These are phyloP conservation scores for Thysanoteuthis rhombus DNA, from an alignment of 2,888 invertebrate species.

Conservation along the genomic window DNA sequence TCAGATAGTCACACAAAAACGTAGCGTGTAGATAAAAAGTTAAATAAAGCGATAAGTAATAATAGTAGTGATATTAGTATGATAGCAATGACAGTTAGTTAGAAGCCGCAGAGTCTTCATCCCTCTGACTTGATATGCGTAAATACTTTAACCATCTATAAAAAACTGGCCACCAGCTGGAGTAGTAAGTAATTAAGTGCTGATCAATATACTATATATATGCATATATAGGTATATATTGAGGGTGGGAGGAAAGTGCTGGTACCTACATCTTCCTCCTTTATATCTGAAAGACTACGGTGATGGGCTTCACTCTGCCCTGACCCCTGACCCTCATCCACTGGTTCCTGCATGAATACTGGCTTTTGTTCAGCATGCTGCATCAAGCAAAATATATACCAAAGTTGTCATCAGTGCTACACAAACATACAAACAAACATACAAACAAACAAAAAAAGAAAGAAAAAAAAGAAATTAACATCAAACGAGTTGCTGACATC, in stretches of 20 bases:
- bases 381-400: slow-evolving; percentile 36
- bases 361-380: slow-evolving; percentile 59
- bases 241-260: neutral
- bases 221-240: no score
- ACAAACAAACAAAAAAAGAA: neutral
- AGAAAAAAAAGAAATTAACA: neutral
- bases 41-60: neutral
- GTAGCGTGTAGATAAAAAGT: neutral
- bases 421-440: slow-evolving; percentile 15
- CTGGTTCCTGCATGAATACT: slow-evolving; percentile 64
- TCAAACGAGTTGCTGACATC: neutral
- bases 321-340: slow-evolving; percentile 34
- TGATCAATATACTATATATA: slow-evolving; percentile 13
- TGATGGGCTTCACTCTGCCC: slow-evolving; percentile 49
- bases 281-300: slow-evolving; percentile 59
- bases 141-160: neutral
- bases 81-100: neutral
- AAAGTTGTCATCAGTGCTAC: slow-evolving; percentile 21
- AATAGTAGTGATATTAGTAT: neutral
- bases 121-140: neutral
- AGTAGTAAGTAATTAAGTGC: neutral
- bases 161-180: neutral
- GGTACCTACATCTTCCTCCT: slow-evolving; percentile 49
- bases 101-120: neutral
- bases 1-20: no score